These are phyloP conservation scores for Drosophila demipolita DNA, from an alignment of 2,888 invertebrate genomes.

Conservation along the genomic window DNA sequence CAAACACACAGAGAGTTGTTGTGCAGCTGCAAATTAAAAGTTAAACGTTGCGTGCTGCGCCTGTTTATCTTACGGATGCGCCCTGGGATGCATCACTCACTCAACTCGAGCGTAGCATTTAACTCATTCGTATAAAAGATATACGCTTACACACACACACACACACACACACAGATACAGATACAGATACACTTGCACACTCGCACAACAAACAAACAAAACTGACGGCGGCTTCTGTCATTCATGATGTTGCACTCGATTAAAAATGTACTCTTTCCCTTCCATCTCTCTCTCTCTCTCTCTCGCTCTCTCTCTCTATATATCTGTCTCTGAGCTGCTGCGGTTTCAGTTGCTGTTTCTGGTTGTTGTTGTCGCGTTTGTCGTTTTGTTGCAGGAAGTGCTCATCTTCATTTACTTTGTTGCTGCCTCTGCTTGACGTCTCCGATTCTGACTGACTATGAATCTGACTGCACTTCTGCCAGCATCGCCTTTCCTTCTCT, in stretches of 20 bases:
- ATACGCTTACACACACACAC: slow-evolving; percentile 50
- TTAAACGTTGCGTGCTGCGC: slow-evolving; percentile 81
- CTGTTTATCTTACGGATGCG: slow-evolving; percentile 81
- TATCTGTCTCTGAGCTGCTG: slow-evolving; percentile 23
- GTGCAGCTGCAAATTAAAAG: slow-evolving; percentile 76
- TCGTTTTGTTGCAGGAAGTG: slow-evolving; percentile 76
- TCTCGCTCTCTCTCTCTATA: neutral
- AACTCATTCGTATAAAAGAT: slow-evolving; percentile 80
- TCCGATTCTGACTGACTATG: neutral
- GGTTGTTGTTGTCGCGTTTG: slow-evolving; percentile 60
- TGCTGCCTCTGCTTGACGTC: slow-evolving; percentile 31
- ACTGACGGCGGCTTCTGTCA: slow-evolving; percentile 68
- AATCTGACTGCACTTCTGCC: slow-evolving; percentile 36
- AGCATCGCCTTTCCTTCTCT: neutral
- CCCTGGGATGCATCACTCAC: slow-evolving; percentile 81
- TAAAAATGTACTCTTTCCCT: slow-evolving; percentile 62
- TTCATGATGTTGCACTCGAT: slow-evolving; percentile 81
- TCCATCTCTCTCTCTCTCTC: slow-evolving; percentile 1
- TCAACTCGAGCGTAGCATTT: slow-evolving; percentile 79
- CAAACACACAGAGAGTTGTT: slow-evolving; percentile 16
- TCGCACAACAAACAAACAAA: slow-evolving; percentile 58
- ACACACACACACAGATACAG: slow-evolving; percentile 32
- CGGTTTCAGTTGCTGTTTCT: slow-evolving; percentile 32
- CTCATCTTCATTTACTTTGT: slow-evolving; percentile 80
- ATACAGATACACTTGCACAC: neutral